These are phyloP conservation scores for Tachypleus tridentatus DNA, from an alignment of 1,140 invertebrate genomes.

Conservation along the genomic window DNA sequence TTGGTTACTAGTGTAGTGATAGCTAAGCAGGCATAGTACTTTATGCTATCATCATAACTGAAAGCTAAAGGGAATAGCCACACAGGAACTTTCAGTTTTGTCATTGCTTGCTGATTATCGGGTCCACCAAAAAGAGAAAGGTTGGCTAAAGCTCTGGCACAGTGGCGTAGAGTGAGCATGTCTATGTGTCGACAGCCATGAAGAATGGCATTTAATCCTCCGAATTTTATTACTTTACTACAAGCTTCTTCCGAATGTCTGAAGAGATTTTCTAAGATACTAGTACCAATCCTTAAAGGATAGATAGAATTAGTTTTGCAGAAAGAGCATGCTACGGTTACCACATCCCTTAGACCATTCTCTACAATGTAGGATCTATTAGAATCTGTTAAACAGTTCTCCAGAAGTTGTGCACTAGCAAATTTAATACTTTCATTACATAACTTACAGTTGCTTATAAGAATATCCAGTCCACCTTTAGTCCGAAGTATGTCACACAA, in stretches of 20 bases:
- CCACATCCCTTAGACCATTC: conserved; percentile 75
- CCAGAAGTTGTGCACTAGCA: conserved; percentile 70
- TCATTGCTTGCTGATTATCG: conserved; percentile 97
- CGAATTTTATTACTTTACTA: conserved; percentile 50
- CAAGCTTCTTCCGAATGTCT: conserved; percentile 95
- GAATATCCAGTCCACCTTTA: conserved; percentile 74
- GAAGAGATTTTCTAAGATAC: conserved; percentile 92
- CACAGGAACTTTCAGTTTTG: conserved; percentile 85
- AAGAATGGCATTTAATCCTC: conserved; percentile 57
- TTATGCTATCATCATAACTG: conserved; percentile 89
- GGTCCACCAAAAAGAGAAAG: conserved; percentile 89
- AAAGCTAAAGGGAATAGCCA: conserved; percentile 98
- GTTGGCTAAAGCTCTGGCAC: conserved; percentile 91
- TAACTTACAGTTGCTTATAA: conserved; percentile 61
- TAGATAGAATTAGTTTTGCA: conserved; percentile 15
- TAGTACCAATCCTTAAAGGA: conserved; percentile 82
- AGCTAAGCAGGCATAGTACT: conserved; percentile 96
- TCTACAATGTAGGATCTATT: conserved; percentile 90
- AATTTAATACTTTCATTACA: conserved; percentile 63
- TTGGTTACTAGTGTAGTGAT: conserved; percentile 94
- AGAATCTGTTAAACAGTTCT: conserved; percentile 89
- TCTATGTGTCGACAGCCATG: conserved; percentile 91
- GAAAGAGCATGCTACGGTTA: conserved; percentile 59
- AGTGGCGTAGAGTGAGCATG: conserved; percentile 80
- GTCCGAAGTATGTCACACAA: conserved; percentile 78